A percentile compares a stretch with the other conserved stretches of the same genome.
phyloP scores from a whole-genome alignment of 1,140 invertebrate genomes.

The Amyelois transitella region DNA sequence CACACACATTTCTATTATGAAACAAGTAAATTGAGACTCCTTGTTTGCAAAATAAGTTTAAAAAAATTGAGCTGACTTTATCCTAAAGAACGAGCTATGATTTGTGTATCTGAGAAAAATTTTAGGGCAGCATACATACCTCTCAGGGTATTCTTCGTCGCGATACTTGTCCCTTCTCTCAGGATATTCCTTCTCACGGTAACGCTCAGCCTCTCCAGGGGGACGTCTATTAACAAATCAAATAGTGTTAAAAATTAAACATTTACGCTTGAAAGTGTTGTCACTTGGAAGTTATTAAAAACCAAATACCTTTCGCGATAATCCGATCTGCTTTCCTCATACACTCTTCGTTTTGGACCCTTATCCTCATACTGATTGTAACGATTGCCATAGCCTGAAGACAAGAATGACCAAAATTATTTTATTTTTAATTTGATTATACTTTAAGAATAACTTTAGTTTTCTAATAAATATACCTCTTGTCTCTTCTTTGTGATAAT shows the following conservation, averaged over 20 bases:
- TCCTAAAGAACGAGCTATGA: not conserved
- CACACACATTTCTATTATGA: slow-evolving; percentile 9
- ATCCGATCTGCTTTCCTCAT: slow-evolving; percentile 36
- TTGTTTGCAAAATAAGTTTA: not conserved
- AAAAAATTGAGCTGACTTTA: not conserved
- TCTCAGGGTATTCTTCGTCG: slow-evolving; percentile 44
- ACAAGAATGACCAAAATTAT: slow-evolving; percentile 6
- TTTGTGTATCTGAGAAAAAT: not conserved
- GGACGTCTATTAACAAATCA: slow-evolving; percentile 26
- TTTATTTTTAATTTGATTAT: not conserved
- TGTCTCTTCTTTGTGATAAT: slow-evolving; percentile 40
- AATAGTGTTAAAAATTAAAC: not conserved
- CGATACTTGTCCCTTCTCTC: slow-evolving; percentile 52
- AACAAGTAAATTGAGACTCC: not conserved
- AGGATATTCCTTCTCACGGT: slow-evolving; percentile 41
- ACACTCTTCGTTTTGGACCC: slow-evolving; percentile 38
- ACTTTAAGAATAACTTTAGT: not conserved
- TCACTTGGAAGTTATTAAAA: too few relatives aligned
- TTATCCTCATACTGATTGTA: slow-evolving; percentile 55
- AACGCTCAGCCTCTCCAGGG: slow-evolving; percentile 40
- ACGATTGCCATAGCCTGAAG: slow-evolving; percentile 36
- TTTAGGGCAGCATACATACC: slow-evolving; percentile 24
- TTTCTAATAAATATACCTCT: slow-evolving; percentile 27
- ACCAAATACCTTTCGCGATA: slow-evolving; percentile 46
- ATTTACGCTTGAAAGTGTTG: too few relatives aligned